Percentiles rank a stretch among this genome's conserved stretches.
These are phyloP conservation scores for Alligator mississippiensis DNA, from an alignment of 2,113 vertebrate genomes.

Conservation along the genomic window DNA sequence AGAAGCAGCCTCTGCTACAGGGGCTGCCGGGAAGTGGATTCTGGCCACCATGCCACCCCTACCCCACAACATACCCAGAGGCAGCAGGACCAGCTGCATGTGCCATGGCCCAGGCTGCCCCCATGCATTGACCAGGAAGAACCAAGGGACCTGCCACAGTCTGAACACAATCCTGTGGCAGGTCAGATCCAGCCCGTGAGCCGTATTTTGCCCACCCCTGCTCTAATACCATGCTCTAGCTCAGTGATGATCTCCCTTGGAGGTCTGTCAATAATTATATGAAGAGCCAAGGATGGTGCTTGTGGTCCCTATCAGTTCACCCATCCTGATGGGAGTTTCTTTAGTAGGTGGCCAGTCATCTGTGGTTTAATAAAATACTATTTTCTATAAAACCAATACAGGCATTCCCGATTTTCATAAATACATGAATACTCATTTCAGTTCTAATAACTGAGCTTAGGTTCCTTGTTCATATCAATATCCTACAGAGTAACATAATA, in stretches of 20 bases:
- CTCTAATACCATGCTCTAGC: neutral
- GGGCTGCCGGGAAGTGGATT: too few relatives aligned
- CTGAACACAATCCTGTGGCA: too few relatives aligned
- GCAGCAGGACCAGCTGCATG: too few relatives aligned
- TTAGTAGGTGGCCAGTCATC: neutral
- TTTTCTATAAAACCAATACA: neutral
- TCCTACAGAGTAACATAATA: neutral
- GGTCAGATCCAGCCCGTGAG: accelerated
- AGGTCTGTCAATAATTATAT: accelerated
- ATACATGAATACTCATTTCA: neutral
- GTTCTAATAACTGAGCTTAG: neutral
- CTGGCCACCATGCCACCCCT: too few relatives aligned
- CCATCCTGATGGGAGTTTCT: neutral
- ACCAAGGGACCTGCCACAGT: too few relatives aligned
- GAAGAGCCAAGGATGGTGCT: accelerated
- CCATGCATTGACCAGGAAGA: too few relatives aligned
- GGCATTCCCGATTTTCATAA: neutral
- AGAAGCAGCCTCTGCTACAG: too few relatives aligned
- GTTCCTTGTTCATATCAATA: neutral
- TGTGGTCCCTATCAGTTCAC: neutral
- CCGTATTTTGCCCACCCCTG: accelerated
- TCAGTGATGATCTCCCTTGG: accelerated
- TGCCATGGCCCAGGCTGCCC: too few relatives aligned
- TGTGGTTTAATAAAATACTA: neutral
- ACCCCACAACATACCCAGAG: too few relatives aligned